These are phyloP conservation scores for Cerceris ruficornis DNA, from an alignment of 2,888 invertebrate genomes.

Conservation along the genomic window DNA sequence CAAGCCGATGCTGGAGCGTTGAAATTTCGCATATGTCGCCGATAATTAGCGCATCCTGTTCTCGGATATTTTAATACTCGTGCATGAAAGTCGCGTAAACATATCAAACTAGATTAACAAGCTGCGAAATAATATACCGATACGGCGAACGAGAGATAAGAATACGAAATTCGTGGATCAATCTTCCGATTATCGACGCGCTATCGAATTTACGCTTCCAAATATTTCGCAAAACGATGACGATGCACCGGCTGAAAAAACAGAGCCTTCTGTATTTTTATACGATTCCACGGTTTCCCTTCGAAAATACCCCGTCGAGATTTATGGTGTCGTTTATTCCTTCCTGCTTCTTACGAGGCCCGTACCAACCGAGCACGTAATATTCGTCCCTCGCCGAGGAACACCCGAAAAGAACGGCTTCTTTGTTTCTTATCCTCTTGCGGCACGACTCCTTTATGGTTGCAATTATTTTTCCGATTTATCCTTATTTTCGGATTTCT, in stretches of 20 bases:
- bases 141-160: background rate
- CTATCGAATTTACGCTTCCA: background rate
- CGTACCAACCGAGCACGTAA: conserved; percentile 10
- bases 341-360: conserved; percentile 47
- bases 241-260: background rate
- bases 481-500: too few species aligned
- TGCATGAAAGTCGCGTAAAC: too few species aligned
- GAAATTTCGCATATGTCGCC: too few species aligned
- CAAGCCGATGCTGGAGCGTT: too few species aligned
- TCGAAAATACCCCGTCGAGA: conserved; percentile 39
- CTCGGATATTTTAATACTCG: too few species aligned
- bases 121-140: too few species aligned
- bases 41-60: too few species aligned
- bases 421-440: conserved; percentile 52
- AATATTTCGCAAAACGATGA: background rate
- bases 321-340: conserved; percentile 56
- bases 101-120: too few species aligned
- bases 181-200: background rate
- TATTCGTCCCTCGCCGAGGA: conserved; percentile 21
- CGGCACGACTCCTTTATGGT: background rate
- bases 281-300: conserved; percentile 29
- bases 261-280: conserved; percentile 37
- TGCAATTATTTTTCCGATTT: too few species aligned
- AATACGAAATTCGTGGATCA: background rate
- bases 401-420: conserved; percentile 46